Conservation (phyloP, 2,797 vertebrate genomes). For the Gorsachius magnificus region DNA sequence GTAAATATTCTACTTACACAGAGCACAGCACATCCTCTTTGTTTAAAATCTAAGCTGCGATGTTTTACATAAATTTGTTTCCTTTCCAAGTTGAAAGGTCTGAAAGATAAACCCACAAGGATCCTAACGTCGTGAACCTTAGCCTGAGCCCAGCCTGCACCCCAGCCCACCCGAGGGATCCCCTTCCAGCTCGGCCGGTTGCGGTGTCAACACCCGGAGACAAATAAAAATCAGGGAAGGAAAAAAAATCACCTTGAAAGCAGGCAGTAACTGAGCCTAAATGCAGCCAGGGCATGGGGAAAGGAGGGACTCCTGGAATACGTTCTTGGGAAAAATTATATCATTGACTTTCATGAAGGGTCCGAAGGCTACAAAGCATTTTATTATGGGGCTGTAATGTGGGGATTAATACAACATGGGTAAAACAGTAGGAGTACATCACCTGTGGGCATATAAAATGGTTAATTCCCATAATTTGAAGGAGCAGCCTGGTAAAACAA, state of each 20-base stretch:
- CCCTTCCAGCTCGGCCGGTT: not conserved
- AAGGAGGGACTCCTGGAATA: not conserved
- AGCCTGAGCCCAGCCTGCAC: not conserved
- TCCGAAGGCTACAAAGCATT: not conserved
- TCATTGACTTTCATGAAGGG: not conserved
- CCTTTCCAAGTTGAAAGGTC: conserved; percentile 39
- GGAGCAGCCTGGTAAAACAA: not conserved
- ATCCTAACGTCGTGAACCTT: not conserved
- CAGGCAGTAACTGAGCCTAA: not conserved
- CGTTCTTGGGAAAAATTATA: not conserved
- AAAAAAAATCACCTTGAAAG: not conserved
- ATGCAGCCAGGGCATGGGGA: not conserved
- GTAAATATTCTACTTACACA: conserved; percentile 56
- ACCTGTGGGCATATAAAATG: not conserved
- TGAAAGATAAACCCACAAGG: not conserved
- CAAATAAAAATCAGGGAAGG: not conserved
- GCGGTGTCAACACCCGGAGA: not conserved
- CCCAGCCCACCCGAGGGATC: not conserved
- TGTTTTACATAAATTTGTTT: conserved; percentile 40
- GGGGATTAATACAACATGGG: not conserved
- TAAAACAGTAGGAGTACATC: not conserved
- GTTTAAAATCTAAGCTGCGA: conserved; percentile 56
- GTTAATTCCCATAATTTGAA: not conserved
- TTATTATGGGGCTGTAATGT: not conserved
- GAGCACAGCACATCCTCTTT: conserved; percentile 34